Base-by-base conservation (phyloP, 2,888 invertebrate species). In the Orthosia incerta region DNA sequence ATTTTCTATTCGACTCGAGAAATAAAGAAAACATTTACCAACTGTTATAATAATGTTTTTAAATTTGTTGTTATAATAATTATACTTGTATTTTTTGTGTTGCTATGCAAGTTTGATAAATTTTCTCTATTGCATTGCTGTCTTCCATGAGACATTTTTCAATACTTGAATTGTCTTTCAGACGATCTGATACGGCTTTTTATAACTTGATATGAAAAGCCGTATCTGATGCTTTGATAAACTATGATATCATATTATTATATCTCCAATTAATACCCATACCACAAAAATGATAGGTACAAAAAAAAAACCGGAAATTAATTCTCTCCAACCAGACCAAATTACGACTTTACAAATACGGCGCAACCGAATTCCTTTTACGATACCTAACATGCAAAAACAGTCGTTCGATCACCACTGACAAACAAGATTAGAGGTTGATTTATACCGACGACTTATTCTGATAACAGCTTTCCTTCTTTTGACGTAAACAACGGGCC, bases 391-490 rank as follows among this genome's bases (percentile, higher is more conserved):
- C 68, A 85, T 82, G 87, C 86, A 89, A 90, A 91, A 90, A 90
- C 90, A 90, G 87, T 87, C 90, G 89, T 90, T 91, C 88, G 89
- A 89, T 89, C 89, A 88, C 87, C 88, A 84, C 89, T 88, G 89
- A 91, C 91, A 93, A 92, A 93, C 92, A 93, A 92, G 92, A 92
- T 93, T 93, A 92, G 86, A 83, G 86, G 86, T 88, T 92, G 92
- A 93, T 93, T 93, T 93, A 93, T 93, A 90, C 90, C 90, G 86
- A 87, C 86, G 90, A 91, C 91, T 91, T 91, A 91, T 92, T 89
- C 91, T 91, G 93, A 93, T 93, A 93, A 91, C 93, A 92, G 91
- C 91, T 89, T 93, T 91, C 87, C 91, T 89, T 90, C 89, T 90
- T 91, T 91, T 90, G 88, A 91, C 87, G 93, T 93, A 94, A 94